A percentile compares a stretch with the other conserved stretches of the same genome.
phyloP scores from a whole-genome alignment of 1,140 invertebrate species.

The Drosophila gunungcola region DNA sequence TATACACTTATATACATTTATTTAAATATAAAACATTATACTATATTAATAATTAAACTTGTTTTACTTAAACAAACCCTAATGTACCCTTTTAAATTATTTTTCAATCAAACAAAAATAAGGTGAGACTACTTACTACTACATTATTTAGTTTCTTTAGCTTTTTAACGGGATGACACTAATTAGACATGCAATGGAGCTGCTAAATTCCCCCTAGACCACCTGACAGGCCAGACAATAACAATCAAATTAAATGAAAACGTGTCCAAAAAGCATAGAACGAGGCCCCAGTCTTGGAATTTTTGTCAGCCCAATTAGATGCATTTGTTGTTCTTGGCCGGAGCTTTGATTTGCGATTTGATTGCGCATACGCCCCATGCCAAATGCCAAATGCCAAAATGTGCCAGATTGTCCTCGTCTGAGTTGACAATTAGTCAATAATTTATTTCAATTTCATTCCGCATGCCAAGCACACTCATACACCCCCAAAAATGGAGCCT shows the following conservation, averaged over 20 bases:
- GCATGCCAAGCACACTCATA: conserved; percentile 61
- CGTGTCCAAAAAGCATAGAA: conserved; percentile 23
- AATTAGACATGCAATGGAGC: conserved; percentile 59
- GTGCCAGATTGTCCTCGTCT: conserved; percentile 53
- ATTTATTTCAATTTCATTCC: conserved; percentile 82
- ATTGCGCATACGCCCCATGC: conserved; percentile 55
- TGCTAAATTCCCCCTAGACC: conserved; percentile 46
- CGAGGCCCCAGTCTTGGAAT: conserved; percentile 8
- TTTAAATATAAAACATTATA: too few species aligned
- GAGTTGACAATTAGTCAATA: conserved; percentile 82
- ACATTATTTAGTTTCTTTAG: conserved; percentile 34
- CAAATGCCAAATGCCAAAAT: conserved; percentile 15
- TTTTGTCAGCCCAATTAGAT: conserved; percentile 68
- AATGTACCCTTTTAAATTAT: background rate
- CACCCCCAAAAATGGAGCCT: conserved; percentile 18
- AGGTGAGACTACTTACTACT: too few species aligned
- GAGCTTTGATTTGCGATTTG: conserved; percentile 42
- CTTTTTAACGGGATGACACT: conserved; percentile 44
- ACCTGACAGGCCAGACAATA: conserved; percentile 30
- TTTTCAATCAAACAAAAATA: too few species aligned
- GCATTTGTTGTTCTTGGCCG: conserved; percentile 41
- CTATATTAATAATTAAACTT: too few species aligned
- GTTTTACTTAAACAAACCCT: too few species aligned
- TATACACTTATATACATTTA: too few species aligned
- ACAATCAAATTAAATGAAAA: conserved; percentile 76